Percentiles rank a stretch among this genome's conserved stretches.
These are phyloP conservation scores for Orussus abietinus DNA, from an alignment of 1,140 invertebrate genomes.

Conservation along the genomic window DNA sequence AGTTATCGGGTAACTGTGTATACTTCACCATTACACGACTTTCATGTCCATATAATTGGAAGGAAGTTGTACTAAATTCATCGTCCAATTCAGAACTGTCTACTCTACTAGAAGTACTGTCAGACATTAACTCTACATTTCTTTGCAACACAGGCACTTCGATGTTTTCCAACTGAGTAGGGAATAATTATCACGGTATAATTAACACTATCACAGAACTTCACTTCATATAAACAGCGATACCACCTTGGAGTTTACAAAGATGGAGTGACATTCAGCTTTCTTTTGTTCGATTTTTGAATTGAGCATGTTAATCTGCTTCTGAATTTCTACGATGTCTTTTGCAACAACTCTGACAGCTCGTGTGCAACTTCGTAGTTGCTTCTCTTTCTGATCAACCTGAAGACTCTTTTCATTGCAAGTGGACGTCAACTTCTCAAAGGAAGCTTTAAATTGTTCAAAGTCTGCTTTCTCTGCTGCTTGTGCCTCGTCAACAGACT, in stretches of 20 bases:
- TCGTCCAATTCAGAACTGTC: too few species aligned
- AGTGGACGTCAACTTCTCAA: constrained; percentile 77
- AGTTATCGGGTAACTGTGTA: constrained; percentile 64
- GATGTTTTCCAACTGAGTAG: too few species aligned
- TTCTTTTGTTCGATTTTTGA: constrained; percentile 80
- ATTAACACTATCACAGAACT: constrained; percentile 40
- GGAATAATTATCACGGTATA: constrained; percentile 6
- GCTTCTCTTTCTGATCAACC: constrained; percentile 68
- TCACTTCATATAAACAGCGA: too few species aligned
- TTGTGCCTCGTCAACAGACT: not conserved
- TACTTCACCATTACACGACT: constrained; percentile 78
- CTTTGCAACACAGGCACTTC: too few species aligned
- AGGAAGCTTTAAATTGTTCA: too few species aligned
- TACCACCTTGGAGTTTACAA: constrained; percentile 81
- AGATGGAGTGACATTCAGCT: constrained; percentile 79
- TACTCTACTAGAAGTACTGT: too few species aligned
- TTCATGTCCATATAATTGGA: constrained; percentile 10
- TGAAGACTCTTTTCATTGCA: constrained; percentile 61
- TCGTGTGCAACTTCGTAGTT: constrained; percentile 1
- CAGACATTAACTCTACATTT: too few species aligned
- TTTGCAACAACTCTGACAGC: constrained; percentile 64
- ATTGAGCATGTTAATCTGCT: constrained; percentile 74
- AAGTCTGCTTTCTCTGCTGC: too few species aligned
- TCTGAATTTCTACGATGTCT: constrained; percentile 79
- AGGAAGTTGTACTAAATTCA: constrained; percentile 12